Base-by-base conservation (phyloP, 1,140 invertebrate species). In the Nephila pilipes region DNA sequence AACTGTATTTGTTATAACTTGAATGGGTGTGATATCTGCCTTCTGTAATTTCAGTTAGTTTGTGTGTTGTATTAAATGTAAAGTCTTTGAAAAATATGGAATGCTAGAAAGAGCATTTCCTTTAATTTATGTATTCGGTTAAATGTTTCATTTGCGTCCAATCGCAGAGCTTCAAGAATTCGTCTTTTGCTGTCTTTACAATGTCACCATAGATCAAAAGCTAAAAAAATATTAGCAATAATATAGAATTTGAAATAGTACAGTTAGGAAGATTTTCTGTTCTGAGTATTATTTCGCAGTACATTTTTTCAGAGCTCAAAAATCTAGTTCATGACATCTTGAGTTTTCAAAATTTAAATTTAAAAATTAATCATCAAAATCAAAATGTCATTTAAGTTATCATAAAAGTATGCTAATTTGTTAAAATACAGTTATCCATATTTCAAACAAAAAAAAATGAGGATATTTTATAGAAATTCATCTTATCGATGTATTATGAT, bases 71-170 rank as follows among this genome's bases (percentile, higher is more conserved):
- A 14, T 20, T 69, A 2, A n/a, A 29, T 46, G 29, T 75, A 75
- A 75, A 75, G 29, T 32, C 18, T 32, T 75, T 25, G 18, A 75
- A 36, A 75, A 18, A 32, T 18, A 14, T 36, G 69, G 18, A 75
- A 75, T 75, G 69, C 69, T 75, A 18, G 16, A 36, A 75, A 75
- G 12, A 16, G 69, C 83, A 85, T 85, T 85, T 85, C 55, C 55
- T 60, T 85, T 57, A 6, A 85, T 85, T 88, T 63, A 46, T 38
- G n/a, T 75, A 63, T 46, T 32, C 22, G n/a, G 46, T 88, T 88
- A 25, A 88, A 46, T 57, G 55, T 16, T 90, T 90, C 88, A 90
- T 90, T 90, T 90, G 65, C 88, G 88, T 90, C 88, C 88, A 90
- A 36, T 80, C 88, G 69, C 88, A 90, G 88, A 90, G 88, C 87